Conservation (phyloP, 2,797 vertebrate species). For the Melanotaenia parkinsoni region DNA sequence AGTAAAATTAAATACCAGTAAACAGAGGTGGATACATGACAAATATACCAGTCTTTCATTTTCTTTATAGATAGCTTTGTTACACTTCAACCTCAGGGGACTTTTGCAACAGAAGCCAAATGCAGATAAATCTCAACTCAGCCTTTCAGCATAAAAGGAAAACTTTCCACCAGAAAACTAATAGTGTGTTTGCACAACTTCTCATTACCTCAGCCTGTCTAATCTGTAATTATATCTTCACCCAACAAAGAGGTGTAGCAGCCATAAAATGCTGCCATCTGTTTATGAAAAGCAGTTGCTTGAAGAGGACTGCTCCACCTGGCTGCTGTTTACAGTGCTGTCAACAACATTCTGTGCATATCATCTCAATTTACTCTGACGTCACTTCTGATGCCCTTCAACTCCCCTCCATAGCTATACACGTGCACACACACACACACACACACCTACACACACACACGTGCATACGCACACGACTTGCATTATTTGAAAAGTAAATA, state of each 20-base stretch:
- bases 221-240: conserved; percentile 79
- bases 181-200: conserved; percentile 61
- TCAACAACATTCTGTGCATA: conserved; percentile 65
- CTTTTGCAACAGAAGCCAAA: conserved; percentile 6
- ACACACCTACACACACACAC: no score
- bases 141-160: conserved; percentile 19
- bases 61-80: background rate
- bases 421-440: background rate
- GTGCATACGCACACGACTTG: conserved; percentile 5
- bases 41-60: background rate
- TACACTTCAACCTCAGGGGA: background rate
- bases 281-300: conserved; percentile 70
- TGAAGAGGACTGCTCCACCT: conserved; percentile 73
- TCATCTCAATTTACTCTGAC: conserved; percentile 67
- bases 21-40: background rate
- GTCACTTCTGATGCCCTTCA: conserved; percentile 61
- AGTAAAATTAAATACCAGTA: no score
- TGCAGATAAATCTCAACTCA: conserved; percentile 27
- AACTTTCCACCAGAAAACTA: conserved; percentile 42
- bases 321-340: conserved; percentile 67
- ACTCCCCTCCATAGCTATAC: conserved; percentile 56
- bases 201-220: conserved; percentile 63
- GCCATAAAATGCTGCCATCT: conserved; percentile 76
- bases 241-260: conserved; percentile 66
- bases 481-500: conserved; percentile 52